These are phyloP conservation scores for Lacanobia wlatinum DNA, from an alignment of 2,888 invertebrate genomes.

Conservation along the genomic window DNA sequence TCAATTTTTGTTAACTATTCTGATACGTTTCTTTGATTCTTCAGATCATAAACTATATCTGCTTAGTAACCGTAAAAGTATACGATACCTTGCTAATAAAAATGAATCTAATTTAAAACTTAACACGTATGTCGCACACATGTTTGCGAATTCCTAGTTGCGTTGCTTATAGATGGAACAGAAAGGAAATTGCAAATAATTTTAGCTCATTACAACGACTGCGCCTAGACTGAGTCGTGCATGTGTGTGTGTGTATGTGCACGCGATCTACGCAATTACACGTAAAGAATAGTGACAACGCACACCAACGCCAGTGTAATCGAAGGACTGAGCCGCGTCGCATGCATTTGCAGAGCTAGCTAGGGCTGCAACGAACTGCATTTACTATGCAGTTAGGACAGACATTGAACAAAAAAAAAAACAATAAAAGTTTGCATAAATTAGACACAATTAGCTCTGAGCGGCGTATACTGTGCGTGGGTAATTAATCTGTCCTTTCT, in stretches of 20 bases:
- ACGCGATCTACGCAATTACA: conserved; percentile 74
- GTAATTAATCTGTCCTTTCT: background rate
- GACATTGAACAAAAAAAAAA: background rate
- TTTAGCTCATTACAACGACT: conserved; percentile 76
- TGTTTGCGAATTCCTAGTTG: conserved; percentile 60
- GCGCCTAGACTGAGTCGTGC: conserved; percentile 67
- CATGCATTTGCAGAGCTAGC: conserved; percentile 68
- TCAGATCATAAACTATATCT: background rate
- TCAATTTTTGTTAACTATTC: background rate
- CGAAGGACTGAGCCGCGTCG: conserved; percentile 76
- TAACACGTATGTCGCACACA: conserved; percentile 53
- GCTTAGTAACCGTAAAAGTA: background rate
- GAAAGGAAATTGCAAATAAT: conserved; percentile 82
- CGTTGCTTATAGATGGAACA: conserved; percentile 61
- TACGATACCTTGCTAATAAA: conserved; percentile 23
- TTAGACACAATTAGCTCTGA: background rate
- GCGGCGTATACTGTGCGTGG: background rate
- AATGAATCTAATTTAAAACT: conserved; percentile 53
- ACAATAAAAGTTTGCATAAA: background rate
- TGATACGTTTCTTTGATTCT: background rate
- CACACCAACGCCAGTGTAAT: conserved; percentile 72
- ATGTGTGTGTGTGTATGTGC: conserved; percentile 64
- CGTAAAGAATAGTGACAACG: conserved; percentile 71
- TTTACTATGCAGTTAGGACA: background rate
- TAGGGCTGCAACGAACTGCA: conserved; percentile 54